Base-by-base conservation (phyloP, 2,797 vertebrate species). In the Psittacula derbiana region DNA sequence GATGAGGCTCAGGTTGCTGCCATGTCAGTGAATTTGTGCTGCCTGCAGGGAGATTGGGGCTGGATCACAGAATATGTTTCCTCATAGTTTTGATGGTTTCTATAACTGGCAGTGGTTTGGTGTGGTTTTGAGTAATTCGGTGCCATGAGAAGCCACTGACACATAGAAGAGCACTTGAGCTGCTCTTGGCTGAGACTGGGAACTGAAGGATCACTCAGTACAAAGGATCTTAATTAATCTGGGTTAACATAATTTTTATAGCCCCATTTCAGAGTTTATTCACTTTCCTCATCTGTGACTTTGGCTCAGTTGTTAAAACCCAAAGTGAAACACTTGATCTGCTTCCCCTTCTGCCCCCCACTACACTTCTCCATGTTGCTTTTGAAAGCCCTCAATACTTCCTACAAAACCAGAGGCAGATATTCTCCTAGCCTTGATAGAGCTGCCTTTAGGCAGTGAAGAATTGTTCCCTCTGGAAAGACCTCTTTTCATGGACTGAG, bases 281-380 rank as follows among this genome's bases (percentile, higher is more conserved):
- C 13, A 38, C 3, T 1, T 0, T 58, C 91, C 70, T 49, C 5
- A 19, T 33, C 23, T 61, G 36, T 43, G 44, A 50, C 8, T 84
- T 72, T 3, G 30, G 23, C 27, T 74, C 16, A 28, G 5, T 24
- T 69, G 21, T 50, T 84, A 31, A 79, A 70, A 8, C 5, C 12
- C n/a, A 71, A 70, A 64, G 21, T 0, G 1, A 46, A 78, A 49
- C 7, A 12, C 9, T 53, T 46, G 3, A 73, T 57, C 33, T 73
- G 16, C 33, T 73, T 5, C 14, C 4, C 24, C 5, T 86, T 1
- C 0, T 57, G 25, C 23, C 15, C 23, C 23, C 3, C 15, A 13
- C 6, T 49, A 16, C 19, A 36, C 30, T n/a, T 80, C 12, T 75
- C 20, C 16, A 16, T 1, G 0, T 49, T 33, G 20, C 18, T 69